phyloP scores from a whole-genome alignment of 2,888 invertebrate genomes.

The Chamaedrilus cognettii region DNA sequence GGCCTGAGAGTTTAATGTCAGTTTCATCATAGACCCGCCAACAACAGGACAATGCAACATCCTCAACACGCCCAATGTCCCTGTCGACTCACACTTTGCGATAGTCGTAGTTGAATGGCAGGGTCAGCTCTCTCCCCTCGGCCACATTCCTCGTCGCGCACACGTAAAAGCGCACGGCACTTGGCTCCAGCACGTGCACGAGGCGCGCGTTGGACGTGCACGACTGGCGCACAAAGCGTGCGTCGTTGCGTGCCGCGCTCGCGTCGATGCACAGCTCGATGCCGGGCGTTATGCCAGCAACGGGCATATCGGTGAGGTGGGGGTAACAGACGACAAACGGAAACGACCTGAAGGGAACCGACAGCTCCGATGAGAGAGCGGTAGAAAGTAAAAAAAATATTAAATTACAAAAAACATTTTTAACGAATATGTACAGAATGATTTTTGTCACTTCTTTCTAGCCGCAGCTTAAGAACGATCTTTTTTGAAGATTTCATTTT shows the following conservation, averaged over 20 bases:
- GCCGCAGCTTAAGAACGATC: no score
- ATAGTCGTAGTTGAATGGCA: slow-evolving; percentile 29
- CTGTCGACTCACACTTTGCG: slow-evolving; percentile 9
- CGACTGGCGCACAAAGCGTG: slow-evolving; percentile 20
- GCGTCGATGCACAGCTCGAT: slow-evolving; percentile 24
- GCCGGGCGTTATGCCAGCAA: no score
- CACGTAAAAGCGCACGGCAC: slow-evolving; percentile 19
- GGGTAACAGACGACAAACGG: slow-evolving; percentile 24
- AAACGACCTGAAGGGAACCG: slow-evolving; percentile 18
- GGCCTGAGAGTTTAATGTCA: no score
- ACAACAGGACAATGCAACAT: no score
- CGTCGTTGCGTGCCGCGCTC: slow-evolving; percentile 19
- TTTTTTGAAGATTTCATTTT: no score
- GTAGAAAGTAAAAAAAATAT: no score
- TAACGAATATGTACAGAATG: no score
- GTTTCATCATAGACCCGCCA: no score
- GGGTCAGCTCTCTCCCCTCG: slow-evolving; percentile 20
- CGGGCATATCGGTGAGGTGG: slow-evolving; percentile 12
- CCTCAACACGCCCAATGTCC: no score
- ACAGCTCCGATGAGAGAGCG: no score
- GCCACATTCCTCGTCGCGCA: slow-evolving; percentile 26
- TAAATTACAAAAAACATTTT: no score
- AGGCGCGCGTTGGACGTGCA: slow-evolving; percentile 29
- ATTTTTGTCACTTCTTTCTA: no score
- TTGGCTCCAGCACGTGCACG: slow-evolving; percentile 24